Evolutionary conservation across 2,113 vertebrate species (phyloP).

Genomic region (Charina bottae): DNA sequence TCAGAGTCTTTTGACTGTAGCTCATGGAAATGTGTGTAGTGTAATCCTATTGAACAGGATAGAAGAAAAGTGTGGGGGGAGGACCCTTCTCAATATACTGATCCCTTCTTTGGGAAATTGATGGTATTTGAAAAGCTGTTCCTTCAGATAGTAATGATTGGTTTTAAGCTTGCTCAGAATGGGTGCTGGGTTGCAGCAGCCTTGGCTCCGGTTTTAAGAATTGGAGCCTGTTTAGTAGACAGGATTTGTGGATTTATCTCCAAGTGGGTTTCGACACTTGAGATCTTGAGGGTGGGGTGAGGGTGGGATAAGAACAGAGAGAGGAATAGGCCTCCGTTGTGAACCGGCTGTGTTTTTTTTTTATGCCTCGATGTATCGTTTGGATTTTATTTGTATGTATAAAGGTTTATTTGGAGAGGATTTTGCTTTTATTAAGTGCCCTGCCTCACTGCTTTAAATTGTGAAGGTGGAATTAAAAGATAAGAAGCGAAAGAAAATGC

Average conservation of each 20-base stretch:
- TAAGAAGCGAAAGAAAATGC: not conserved
- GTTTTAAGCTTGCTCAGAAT: constrained; percentile 49
- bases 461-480: constrained; percentile 40
- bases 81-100: constrained; percentile 42
- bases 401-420: not conserved
- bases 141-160: constrained; percentile 50
- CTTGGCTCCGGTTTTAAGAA: constrained; percentile 22
- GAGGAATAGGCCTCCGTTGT: constrained; percentile 12
- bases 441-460: constrained; percentile 2
- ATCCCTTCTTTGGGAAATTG: constrained; percentile 63
- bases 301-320: not conserved
- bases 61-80: constrained; percentile 38
- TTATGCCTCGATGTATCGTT: constrained; percentile 23
- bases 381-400: not conserved
- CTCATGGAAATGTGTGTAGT: constrained; percentile 11
- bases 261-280: constrained; percentile 43
- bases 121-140: constrained; percentile 60
- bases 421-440: not conserved
- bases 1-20: constrained; percentile 34
- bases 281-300: not conserved
- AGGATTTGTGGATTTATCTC: constrained; percentile 39
- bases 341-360: constrained; percentile 37
- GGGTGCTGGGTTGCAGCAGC: constrained; percentile 15
- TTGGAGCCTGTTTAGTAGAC: constrained; percentile 28
- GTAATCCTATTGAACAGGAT: constrained; percentile 50